phyloP scores from a whole-genome alignment of 2,113 vertebrate genomes.

The Promerops cafer region DNA sequence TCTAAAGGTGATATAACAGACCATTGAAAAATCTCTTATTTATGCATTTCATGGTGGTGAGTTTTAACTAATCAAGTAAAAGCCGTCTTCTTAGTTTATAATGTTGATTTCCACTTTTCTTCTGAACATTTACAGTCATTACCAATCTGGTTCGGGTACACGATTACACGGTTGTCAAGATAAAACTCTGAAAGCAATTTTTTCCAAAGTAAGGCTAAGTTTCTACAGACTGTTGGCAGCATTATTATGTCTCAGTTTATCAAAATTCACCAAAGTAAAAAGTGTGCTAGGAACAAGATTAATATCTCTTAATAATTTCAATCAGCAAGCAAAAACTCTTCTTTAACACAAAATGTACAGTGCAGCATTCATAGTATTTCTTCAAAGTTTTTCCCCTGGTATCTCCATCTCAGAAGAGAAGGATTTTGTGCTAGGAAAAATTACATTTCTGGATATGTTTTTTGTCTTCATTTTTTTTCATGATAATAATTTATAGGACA shows the following conservation, averaged over 20 bases:
- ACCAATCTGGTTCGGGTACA: not conserved
- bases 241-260: not conserved
- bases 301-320: not conserved
- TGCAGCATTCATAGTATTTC: not conserved
- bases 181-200: not conserved
- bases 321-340: not conserved
- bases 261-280: not conserved
- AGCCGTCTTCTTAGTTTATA: not conserved
- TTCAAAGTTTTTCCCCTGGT: not conserved
- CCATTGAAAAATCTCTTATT: not conserved
- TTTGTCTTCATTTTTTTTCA: not conserved
- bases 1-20: not conserved
- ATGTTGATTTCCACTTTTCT: not conserved
- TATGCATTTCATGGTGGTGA: not conserved
- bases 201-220: not conserved
- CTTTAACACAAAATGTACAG: not conserved
- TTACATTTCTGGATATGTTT: rapidly evolving
- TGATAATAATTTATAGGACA: not conserved
- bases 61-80: not conserved
- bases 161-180: not conserved
- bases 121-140: not conserved
- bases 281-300: not conserved
- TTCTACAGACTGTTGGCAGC: not conserved
- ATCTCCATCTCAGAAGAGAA: not conserved
- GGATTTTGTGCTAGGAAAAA: not conserved